Percentiles rank a stretch among this genome's conserved stretches.
These are phyloP conservation scores for Brachyrhaphis roseni DNA, from an alignment of 2,797 vertebrate genomes.

Conservation along the genomic window DNA sequence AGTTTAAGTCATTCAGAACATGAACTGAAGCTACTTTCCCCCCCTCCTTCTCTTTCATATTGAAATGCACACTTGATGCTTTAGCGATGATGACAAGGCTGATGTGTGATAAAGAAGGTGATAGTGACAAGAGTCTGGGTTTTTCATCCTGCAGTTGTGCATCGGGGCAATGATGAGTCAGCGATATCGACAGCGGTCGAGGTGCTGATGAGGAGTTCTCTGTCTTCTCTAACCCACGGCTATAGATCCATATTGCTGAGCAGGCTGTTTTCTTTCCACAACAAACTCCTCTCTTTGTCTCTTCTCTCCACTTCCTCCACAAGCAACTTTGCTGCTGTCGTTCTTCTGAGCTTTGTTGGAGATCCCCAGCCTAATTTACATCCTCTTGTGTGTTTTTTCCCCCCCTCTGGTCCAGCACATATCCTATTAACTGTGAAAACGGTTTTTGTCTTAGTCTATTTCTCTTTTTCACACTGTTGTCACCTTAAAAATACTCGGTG, in stretches of 20 bases:
- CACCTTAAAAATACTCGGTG: slow-evolving; percentile 37
- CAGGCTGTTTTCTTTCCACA: slow-evolving; percentile 54
- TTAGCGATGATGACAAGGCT: slow-evolving; percentile 26
- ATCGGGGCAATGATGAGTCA: slow-evolving; percentile 68
- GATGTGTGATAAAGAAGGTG: slow-evolving; percentile 46
- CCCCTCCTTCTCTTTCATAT: neutral
- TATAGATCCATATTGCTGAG: slow-evolving; percentile 79
- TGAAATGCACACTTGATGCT: slow-evolving; percentile 8
- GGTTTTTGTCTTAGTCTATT: slow-evolving; percentile 33
- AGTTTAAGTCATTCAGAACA: slow-evolving; percentile 57
- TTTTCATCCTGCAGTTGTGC: slow-evolving; percentile 52
- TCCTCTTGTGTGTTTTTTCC: slow-evolving; percentile 35
- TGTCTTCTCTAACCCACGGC: slow-evolving; percentile 73
- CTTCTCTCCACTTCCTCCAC: slow-evolving; percentile 47
- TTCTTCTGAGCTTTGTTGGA: slow-evolving; percentile 27
- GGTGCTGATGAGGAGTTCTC: slow-evolving; percentile 78
- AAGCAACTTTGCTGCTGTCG: slow-evolving; percentile 49
- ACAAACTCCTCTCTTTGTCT: slow-evolving; percentile 70
- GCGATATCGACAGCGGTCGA: slow-evolving; percentile 67
- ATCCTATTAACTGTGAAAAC: slow-evolving; percentile 28
- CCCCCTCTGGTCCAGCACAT: slow-evolving; percentile 9
- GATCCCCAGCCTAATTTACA: slow-evolving; percentile 29
- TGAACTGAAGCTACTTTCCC: slow-evolving; percentile 29
- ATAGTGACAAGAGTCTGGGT: slow-evolving; percentile 34
- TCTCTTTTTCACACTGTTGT: slow-evolving; percentile 38